These are phyloP conservation scores for Caenorhabditis afra DNA, from an alignment of 2,888 invertebrate species.

Conservation along the genomic window DNA sequence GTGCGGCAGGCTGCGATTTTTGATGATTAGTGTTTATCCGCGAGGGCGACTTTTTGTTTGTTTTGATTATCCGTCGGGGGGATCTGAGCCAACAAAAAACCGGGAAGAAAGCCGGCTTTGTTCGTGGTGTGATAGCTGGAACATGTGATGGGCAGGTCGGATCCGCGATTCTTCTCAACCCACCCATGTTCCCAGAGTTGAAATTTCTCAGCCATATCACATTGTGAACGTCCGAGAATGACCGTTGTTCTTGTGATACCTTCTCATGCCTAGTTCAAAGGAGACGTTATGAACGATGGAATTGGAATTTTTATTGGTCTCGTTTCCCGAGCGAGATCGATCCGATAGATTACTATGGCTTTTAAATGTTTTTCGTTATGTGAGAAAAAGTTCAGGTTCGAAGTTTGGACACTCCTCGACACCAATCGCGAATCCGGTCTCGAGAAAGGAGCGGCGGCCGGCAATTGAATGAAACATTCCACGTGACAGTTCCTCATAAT, in stretches of 20 bases:
- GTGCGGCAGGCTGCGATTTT: constrained; percentile 28
- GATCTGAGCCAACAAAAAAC: constrained; percentile 45
- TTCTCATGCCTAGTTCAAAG: constrained; percentile 56
- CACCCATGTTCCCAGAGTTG: constrained; percentile 33
- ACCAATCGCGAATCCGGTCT: constrained; percentile 50
- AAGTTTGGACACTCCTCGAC: constrained; percentile 51
- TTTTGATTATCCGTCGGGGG: constrained; percentile 46
- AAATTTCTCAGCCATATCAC: constrained; percentile 49
- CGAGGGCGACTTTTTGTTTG: constrained; percentile 43
- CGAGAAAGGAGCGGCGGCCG: constrained; percentile 11
- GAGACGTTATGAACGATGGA: constrained; percentile 53
- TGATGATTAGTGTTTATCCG: constrained; percentile 38
- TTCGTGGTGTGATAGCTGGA: neutral
- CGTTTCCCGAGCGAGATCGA: constrained; percentile 44
- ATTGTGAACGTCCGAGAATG: constrained; percentile 38
- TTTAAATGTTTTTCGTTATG: constrained; percentile 55
- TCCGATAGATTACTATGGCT: constrained; percentile 52
- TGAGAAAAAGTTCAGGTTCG: constrained; percentile 44
- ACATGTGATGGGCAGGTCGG: neutral
- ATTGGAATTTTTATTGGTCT: constrained; percentile 49
- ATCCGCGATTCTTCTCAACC: neutral
- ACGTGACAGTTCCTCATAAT: constrained; percentile 49
- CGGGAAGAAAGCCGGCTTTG: constrained; percentile 13
- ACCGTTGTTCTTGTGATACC: constrained; percentile 51
- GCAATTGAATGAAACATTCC: constrained; percentile 40